phyloP scores from a whole-genome alignment of 2,888 invertebrate species.

The Plebejus melissa region DNA sequence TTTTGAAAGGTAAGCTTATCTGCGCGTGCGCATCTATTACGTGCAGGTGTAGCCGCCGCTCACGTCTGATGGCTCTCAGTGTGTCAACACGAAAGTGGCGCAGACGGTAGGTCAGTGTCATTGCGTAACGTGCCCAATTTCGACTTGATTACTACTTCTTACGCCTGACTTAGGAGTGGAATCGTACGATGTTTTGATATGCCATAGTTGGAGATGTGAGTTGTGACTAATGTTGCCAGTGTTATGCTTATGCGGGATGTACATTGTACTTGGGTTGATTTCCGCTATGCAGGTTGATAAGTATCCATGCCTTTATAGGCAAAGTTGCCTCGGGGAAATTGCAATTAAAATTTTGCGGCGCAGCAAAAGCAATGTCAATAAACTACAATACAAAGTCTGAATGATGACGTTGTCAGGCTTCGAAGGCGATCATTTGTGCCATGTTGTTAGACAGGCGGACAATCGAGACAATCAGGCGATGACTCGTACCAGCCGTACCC shows the following conservation, averaged over 20 bases:
- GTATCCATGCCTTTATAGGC: not conserved
- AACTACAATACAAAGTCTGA: not conserved
- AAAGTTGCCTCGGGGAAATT: not conserved
- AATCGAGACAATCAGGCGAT: conserved; percentile 6
- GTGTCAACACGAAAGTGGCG: conserved; percentile 77
- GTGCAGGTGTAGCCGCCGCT: conserved; percentile 35
- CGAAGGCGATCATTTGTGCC: not conserved
- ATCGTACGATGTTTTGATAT: conserved; percentile 12
- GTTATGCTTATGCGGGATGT: not conserved
- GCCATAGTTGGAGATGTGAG: not conserved
- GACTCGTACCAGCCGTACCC: not conserved
- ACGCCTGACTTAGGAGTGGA: conserved; percentile 31
- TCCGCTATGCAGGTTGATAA: not conserved
- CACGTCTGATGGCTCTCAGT: conserved; percentile 58
- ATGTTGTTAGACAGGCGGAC: not conserved
- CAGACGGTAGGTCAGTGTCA: conserved; percentile 75
- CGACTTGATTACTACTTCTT: conserved; percentile 41
- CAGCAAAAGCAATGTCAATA: not conserved
- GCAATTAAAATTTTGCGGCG: not conserved
- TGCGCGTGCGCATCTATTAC: conserved; percentile 19
- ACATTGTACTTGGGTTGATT: not conserved
- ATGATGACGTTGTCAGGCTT: not conserved
- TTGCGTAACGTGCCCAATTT: conserved; percentile 70
- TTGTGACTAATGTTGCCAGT: not conserved
- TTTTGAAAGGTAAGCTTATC: not conserved